Conservation (phyloP, 2,888 invertebrate species). For the Uropetala carovei region DNA sequence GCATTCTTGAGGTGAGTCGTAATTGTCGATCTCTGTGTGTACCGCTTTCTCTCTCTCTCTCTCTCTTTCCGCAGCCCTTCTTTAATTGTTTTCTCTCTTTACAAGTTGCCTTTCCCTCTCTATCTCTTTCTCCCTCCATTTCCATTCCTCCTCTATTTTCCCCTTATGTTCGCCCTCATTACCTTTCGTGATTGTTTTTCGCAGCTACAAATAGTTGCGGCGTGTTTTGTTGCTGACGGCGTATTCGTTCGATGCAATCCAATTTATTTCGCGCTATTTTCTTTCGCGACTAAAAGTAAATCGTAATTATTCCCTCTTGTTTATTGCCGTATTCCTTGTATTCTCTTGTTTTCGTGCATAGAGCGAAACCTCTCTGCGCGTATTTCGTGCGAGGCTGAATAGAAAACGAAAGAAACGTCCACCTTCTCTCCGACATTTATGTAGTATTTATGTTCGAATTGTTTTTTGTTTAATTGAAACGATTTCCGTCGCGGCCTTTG, state of each 20-base stretch:
- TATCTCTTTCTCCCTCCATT: neutral
- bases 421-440: no score
- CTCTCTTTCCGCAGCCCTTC: constrained; percentile 6
- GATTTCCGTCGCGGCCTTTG: neutral
- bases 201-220: neutral
- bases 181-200: neutral
- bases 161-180: neutral
- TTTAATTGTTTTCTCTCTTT: neutral
- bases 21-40: constrained; percentile 49
- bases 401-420: neutral
- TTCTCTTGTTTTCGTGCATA: neutral
- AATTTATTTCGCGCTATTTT: constrained; percentile 8
- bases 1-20: constrained; percentile 62
- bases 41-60: neutral
- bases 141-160: neutral
- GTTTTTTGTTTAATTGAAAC: constrained; percentile 25
- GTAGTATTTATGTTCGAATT: neutral
- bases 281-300: neutral
- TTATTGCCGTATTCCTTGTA: no score
- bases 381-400: neutral
- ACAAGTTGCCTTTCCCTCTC: neutral
- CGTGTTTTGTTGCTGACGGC: neutral
- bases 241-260: constrained; percentile 1
- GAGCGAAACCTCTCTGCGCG: no score
- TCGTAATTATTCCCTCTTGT: neutral